Evolutionary conservation across 2,113 vertebrate species (phyloP), one percentile per base, ranked within the genome.

Genomic region (Dipodomys merriami): DNA sequence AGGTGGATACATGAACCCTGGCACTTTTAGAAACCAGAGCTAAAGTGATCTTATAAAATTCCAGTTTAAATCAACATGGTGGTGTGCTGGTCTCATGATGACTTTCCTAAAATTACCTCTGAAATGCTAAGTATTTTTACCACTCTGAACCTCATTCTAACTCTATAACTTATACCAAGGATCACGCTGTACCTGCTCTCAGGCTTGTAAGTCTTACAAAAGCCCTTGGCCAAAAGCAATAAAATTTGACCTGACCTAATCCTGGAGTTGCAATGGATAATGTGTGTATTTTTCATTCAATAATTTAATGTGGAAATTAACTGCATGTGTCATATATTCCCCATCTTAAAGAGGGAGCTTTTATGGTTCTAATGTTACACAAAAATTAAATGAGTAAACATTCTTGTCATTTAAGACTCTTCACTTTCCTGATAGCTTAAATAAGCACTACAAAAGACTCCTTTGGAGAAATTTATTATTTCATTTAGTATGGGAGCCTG

Each of bases 301-400:
- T 94, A 97, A 96, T 96, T 96, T 96, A 95, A 97, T 93, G 95
- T 96, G 95, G 93, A 97, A 96, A 96, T 97, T 96, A 96, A 96
- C 90, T 93, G 93, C 97, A 95, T 96, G 95, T 96, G 95, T 96
- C 97, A 94, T 91, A 86, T 96, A 93, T 91, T 94, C 91, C 95
- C 80, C 80, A 88, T 89, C 72, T 94, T 86, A 91, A 88, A 94
- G 91, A 95, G 92, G 76, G 86, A 73, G 86, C 46, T 96, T 96
- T 94, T 96, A 96, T 73, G 92, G 83, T 96, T 96, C 95, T 96
- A 93, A 88, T 71, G 91, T 97, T 97, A 96, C 93, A 78, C 64
- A 86, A 93, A 96, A 96, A 96, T 97, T 96, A 96, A 96, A 95
- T 96, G 90, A 78, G 93, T 96, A 96, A 96, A 95, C 95, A 95